Conservation (phyloP, 2,888 invertebrate species). For the Falcaria lacertinaria region DNA sequence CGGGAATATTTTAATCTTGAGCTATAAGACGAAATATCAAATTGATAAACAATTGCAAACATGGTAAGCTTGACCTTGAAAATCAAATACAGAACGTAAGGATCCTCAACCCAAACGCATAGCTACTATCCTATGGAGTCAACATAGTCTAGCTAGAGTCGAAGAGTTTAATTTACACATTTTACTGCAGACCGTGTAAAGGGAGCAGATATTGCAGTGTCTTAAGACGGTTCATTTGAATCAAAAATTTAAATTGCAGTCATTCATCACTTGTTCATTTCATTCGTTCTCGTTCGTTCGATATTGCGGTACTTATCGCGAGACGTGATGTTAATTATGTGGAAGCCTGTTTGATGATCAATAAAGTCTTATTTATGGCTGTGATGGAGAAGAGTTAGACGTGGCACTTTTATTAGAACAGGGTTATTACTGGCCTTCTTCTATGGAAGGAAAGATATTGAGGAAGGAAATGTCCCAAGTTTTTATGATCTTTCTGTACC, state of each 20-base stretch:
- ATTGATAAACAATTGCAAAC: too few relatives aligned
- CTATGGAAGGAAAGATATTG: background rate
- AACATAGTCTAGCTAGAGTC: too few relatives aligned
- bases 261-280: constrained; percentile 58
- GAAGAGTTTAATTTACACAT: too few relatives aligned
- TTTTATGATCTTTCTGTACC: too few relatives aligned
- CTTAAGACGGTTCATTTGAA: constrained; percentile 47
- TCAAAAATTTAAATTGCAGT: constrained; percentile 70
- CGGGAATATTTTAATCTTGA: too few relatives aligned
- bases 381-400: background rate
- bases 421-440: background rate
- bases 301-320: constrained; percentile 35
- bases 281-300: constrained; percentile 40
- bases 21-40: too few relatives aligned
- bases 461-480: too few relatives aligned
- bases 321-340: constrained; percentile 26
- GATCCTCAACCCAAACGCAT: too few relatives aligned
- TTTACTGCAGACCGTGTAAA: too few relatives aligned
- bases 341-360: background rate
- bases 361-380: background rate
- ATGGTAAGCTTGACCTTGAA: too few relatives aligned
- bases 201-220: constrained; percentile 45
- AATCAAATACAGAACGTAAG: too few relatives aligned
- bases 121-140: too few relatives aligned
- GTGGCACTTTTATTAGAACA: background rate